phyloP scores from a whole-genome alignment of 2,888 invertebrate species.

The Calliopum simillimum region DNA sequence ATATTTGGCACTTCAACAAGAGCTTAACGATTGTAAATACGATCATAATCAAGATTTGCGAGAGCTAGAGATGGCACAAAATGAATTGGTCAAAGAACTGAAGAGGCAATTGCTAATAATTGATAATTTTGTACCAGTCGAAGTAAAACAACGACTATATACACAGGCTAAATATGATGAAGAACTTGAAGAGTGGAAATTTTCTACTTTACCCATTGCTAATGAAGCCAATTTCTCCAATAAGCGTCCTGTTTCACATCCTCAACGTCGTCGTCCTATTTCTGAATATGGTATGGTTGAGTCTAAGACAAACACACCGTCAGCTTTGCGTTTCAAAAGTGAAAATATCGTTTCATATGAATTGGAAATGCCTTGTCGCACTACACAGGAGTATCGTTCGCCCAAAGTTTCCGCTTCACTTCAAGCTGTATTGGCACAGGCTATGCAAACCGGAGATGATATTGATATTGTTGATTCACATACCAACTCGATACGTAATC shows the following conservation, averaged over 20 bases:
- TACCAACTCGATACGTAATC: slow-evolving; percentile 63
- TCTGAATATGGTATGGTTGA: slow-evolving; percentile 71
- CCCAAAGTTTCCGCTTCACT: slow-evolving; percentile 67
- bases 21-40: slow-evolving; percentile 84
- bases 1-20: slow-evolving; percentile 77
- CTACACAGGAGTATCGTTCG: slow-evolving; percentile 66
- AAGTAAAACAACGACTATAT: slow-evolving; percentile 80
- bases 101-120: slow-evolving; percentile 89
- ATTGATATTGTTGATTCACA: slow-evolving; percentile 66
- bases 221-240: slow-evolving; percentile 62
- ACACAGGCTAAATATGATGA: slow-evolving; percentile 84
- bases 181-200: slow-evolving; percentile 81
- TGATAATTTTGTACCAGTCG: slow-evolving; percentile 89
- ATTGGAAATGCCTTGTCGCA: slow-evolving; percentile 67
- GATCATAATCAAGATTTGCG: slow-evolving; percentile 92
- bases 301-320: slow-evolving; percentile 59
- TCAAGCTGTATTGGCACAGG: slow-evolving; percentile 67
- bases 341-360: slow-evolving; percentile 67
- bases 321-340: slow-evolving; percentile 63
- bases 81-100: slow-evolving; percentile 90
- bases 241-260: slow-evolving; percentile 74
- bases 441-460: slow-evolving; percentile 67
- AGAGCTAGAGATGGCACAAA: slow-evolving; percentile 91
- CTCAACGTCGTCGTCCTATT: slow-evolving; percentile 74
- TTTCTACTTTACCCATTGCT: slow-evolving; percentile 65